A percentile compares a stretch with the other conserved stretches of the same genome.
These are phyloP conservation scores for Parapristionchus giblindavisi DNA, from an alignment of 2,888 invertebrate genomes.

Conservation along the genomic window DNA sequence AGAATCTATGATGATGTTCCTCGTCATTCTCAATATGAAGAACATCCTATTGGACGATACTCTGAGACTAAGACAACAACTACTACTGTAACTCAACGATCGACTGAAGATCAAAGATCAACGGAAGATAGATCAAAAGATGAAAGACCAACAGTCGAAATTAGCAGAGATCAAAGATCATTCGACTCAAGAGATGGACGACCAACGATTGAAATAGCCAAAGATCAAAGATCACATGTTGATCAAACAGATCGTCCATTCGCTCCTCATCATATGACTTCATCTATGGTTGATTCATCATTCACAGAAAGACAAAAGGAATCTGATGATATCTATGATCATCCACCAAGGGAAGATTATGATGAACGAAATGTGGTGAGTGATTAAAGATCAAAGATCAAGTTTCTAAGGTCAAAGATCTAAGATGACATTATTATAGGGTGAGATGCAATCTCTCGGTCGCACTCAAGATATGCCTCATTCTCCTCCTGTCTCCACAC, in stretches of 20 bases:
- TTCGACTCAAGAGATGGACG: too few species aligned
- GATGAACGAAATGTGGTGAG: slow-evolving; percentile 27
- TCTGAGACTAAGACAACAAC: background rate
- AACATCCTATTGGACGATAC: too few species aligned
- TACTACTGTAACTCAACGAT: background rate
- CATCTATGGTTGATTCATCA: too few species aligned
- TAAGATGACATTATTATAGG: background rate
- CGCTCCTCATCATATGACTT: too few species aligned
- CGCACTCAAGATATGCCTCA: slow-evolving; percentile 52
- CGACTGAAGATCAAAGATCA: background rate
- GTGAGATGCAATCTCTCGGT: slow-evolving; percentile 43
- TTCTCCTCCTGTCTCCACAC: slow-evolving; percentile 54
- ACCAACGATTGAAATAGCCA: too few species aligned
- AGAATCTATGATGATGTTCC: slow-evolving; percentile 38
- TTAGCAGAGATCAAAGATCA: too few species aligned
- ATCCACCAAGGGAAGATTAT: slow-evolving; percentile 27
- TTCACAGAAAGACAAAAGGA: too few species aligned
- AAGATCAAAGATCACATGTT: too few species aligned
- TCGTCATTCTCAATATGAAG: too few species aligned
- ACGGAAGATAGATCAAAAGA: too few species aligned
- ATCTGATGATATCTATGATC: slow-evolving; percentile 14
- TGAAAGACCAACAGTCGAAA: too few species aligned
- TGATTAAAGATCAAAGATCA: background rate
- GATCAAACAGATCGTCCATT: too few species aligned
- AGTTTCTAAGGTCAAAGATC: background rate